These are phyloP conservation scores for Spodoptera littoralis DNA, from an alignment of 2,888 invertebrate species.

Conservation along the genomic window DNA sequence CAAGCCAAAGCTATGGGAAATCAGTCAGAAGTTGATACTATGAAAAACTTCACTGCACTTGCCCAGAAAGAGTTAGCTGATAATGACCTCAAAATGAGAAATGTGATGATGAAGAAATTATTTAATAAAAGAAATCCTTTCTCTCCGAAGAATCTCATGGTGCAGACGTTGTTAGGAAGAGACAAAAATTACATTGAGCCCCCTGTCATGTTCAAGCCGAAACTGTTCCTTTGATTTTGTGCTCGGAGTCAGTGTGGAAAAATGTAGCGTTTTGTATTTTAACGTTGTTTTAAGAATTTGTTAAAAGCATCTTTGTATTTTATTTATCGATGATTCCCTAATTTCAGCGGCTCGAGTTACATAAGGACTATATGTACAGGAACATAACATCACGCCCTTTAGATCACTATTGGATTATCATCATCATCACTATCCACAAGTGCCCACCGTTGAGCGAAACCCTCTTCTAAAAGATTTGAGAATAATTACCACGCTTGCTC, in stretches of 20 bases:
- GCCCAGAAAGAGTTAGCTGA: conserved; percentile 71
- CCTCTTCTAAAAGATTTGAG: too few relatives aligned
- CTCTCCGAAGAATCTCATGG: conserved; percentile 76
- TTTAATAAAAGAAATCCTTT: conserved; percentile 82
- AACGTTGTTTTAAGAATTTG: conserved; percentile 55
- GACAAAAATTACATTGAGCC: conserved; percentile 76
- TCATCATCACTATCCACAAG: too few relatives aligned
- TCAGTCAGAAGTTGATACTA: conserved; percentile 52
- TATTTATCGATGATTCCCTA: conserved; percentile 14
- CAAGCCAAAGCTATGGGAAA: conserved; percentile 62
- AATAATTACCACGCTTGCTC: too few relatives aligned
- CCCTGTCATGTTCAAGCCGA: conserved; percentile 65
- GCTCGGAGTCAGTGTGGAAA: conserved; percentile 56
- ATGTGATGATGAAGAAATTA: conserved; percentile 77
- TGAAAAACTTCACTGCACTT: conserved; percentile 64
- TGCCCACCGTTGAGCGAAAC: too few relatives aligned
- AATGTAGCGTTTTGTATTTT: conserved; percentile 52
- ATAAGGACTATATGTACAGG: too few relatives aligned
- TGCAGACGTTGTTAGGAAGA: conserved; percentile 77
- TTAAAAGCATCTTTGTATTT: conserved; percentile 29
- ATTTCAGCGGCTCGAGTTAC: too few relatives aligned
- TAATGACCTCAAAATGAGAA: conserved; percentile 75
- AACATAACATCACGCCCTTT: too few relatives aligned
- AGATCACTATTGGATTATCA: too few relatives aligned
- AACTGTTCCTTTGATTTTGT: conserved; percentile 72